These are phyloP conservation scores for Netelia melanura DNA, from an alignment of 2,888 invertebrate species.

Conservation along the genomic window DNA sequence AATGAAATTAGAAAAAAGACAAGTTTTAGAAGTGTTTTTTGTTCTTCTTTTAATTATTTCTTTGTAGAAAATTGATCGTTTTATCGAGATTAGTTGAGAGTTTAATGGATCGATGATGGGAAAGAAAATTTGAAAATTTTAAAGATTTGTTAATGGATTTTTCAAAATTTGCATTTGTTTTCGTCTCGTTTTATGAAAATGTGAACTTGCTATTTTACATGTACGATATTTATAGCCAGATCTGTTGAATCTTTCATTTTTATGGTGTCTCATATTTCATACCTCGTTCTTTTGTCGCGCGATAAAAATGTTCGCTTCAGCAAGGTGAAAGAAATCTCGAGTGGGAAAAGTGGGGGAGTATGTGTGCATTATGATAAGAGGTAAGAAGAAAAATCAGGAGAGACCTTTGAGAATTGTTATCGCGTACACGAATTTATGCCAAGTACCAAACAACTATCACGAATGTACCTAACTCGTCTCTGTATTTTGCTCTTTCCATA, in stretches of 20 bases:
- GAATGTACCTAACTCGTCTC: too few relatives aligned
- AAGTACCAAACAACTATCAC: background rate
- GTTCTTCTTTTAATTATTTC: too few relatives aligned
- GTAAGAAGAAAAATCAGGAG: background rate
- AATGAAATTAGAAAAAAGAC: too few relatives aligned
- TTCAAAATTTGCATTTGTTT: background rate
- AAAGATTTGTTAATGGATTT: too few relatives aligned
- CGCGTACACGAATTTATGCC: background rate
- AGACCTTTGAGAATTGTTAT: background rate
- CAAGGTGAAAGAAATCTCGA: conserved; percentile 1
- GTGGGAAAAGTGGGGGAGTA: background rate
- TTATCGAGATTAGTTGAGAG: too few relatives aligned
- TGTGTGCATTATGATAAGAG: background rate
- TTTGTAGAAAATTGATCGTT: too few relatives aligned
- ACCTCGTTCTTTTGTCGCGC: background rate
- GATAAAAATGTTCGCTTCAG: conserved; percentile 11
- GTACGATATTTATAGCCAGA: conserved; percentile 18
- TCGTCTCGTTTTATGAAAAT: background rate
- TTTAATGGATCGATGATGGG: too few relatives aligned
- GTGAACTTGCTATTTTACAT: background rate
- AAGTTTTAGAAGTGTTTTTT: too few relatives aligned
- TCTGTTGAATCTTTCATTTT: conserved; percentile 52
- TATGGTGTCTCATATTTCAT: conserved; percentile 39
- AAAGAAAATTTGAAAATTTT: too few relatives aligned
- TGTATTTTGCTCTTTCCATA: too few relatives aligned